Conservation (phyloP, 92 coral and sea anemone genomes). For the Montipora capitata region DNA sequence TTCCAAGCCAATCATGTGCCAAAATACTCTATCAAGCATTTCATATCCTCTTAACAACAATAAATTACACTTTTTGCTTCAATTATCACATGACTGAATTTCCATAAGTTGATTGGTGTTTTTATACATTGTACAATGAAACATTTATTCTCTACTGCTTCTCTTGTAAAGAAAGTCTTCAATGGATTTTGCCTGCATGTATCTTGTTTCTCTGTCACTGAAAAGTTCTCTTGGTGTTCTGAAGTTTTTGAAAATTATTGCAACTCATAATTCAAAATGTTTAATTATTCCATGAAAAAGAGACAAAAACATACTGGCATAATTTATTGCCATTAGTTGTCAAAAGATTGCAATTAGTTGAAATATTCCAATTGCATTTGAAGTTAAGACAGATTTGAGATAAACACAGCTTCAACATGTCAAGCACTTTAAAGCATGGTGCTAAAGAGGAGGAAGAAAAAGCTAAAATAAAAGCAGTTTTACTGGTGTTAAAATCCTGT, state of each 20-base stretch:
- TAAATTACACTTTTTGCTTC: slow-evolving; percentile 19
- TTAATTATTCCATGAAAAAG: slow-evolving; percentile 12
- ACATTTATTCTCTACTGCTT: slow-evolving; percentile 8
- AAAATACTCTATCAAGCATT: slow-evolving; percentile 26
- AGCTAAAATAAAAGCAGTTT: slow-evolving; percentile 32
- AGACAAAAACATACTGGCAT: background rate
- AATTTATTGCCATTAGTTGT: slow-evolving; percentile 37
- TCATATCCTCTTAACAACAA: slow-evolving; percentile 46
- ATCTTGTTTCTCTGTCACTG: background rate
- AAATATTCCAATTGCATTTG: slow-evolving; percentile 28
- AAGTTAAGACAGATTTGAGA: background rate
- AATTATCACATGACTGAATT: slow-evolving; percentile 32
- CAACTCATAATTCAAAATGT: slow-evolving; percentile 6
- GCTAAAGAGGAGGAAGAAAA: slow-evolving; percentile 5
- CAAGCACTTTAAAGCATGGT: background rate
- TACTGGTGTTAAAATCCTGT: slow-evolving; percentile 24
- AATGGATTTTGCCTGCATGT: background rate
- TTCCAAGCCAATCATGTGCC: slow-evolving; percentile 40
- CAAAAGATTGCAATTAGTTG: slow-evolving; percentile 27
- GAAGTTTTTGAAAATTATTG: background rate
- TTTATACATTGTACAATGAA: background rate
- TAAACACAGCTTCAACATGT: slow-evolving; percentile 1
- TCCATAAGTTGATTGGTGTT: slow-evolving; percentile 47
- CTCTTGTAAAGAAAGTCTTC: background rate
- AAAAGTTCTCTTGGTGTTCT: background rate